Conservation (phyloP, 2,888 invertebrate genomes). For the Andrena bucephala region DNA sequence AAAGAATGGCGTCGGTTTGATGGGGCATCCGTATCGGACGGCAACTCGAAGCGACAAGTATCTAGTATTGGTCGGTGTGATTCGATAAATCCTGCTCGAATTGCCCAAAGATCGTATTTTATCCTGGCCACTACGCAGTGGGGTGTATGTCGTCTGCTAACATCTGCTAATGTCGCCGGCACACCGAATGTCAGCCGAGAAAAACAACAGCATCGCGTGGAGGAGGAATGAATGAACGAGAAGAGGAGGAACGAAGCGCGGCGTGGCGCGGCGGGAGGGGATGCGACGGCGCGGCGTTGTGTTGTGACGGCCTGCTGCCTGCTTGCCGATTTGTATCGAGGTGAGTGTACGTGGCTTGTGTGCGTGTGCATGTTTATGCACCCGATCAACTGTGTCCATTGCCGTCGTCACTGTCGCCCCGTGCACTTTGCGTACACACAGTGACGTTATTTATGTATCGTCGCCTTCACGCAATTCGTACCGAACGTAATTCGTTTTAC, state of each 20-base stretch:
- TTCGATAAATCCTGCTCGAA: background rate
- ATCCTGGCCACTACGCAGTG: background rate
- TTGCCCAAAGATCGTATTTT: conserved; percentile 15
- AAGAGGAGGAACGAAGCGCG: conserved; percentile 44
- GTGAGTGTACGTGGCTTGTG: conserved; percentile 57
- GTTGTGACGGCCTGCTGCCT: conserved; percentile 70
- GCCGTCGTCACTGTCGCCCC: conserved; percentile 23
- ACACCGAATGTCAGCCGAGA: conserved; percentile 44
- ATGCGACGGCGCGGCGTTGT: conserved; percentile 69
- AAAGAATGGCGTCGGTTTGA: conserved; percentile 49
- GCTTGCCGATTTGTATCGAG: conserved; percentile 68
- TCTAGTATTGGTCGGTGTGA: conserved; percentile 6
- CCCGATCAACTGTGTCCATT: conserved; percentile 40
- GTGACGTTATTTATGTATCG: conserved; percentile 52
- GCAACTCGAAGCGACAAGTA: background rate
- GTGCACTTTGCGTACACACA: conserved; percentile 54
- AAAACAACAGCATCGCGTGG: conserved; percentile 45
- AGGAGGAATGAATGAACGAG: conserved; percentile 68
- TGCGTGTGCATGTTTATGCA: conserved; percentile 21
- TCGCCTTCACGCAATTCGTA: conserved; percentile 51
- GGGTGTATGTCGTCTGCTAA: background rate
- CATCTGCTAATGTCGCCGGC: conserved; percentile 43
- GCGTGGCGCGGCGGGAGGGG: conserved; percentile 44
- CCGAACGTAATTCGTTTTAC: conserved; percentile 40
- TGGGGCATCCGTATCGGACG: conserved; percentile 11